phyloP scores from a whole-genome alignment of 2,113 vertebrate genomes.

The Pan paniscus region DNA sequence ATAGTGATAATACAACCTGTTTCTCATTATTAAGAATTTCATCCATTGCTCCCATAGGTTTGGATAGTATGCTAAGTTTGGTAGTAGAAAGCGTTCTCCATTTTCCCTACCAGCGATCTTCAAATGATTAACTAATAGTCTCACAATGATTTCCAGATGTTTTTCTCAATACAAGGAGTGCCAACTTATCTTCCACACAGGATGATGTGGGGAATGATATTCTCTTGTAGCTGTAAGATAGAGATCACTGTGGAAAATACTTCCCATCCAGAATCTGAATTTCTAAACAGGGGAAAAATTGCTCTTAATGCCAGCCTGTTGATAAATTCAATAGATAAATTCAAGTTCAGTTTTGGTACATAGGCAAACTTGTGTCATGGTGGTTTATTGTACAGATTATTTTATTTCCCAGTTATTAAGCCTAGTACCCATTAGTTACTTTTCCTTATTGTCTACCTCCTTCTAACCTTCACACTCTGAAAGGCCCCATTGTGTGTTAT shows the following conservation, averaged over 20 bases:
- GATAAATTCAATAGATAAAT: background rate
- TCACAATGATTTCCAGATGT: conserved; percentile 73
- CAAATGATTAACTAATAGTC: conserved; percentile 71
- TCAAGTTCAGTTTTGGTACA: too few species aligned
- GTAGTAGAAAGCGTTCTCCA: conserved; percentile 58
- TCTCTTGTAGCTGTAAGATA: conserved; percentile 40
- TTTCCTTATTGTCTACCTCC: too few species aligned
- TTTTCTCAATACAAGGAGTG: conserved; percentile 30
- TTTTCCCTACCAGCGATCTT: conserved; percentile 70
- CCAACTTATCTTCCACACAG: conserved; percentile 50
- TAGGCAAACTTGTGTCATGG: too few species aligned
- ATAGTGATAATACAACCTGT: conserved; percentile 46
- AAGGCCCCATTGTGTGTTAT: too few species aligned
- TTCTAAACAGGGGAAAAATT: conserved; percentile 6
- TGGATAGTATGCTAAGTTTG: conserved; percentile 57
- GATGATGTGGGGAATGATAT: conserved; percentile 43
- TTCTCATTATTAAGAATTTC: conserved; percentile 69
- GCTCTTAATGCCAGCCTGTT: background rate
- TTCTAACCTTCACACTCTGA: too few species aligned
- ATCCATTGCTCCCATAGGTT: conserved; percentile 53
- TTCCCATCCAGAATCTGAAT: conserved; percentile 56
- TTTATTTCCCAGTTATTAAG: too few species aligned
- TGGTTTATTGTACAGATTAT: too few species aligned
- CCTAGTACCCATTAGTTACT: too few species aligned
- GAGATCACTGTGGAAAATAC: conserved; percentile 39